phyloP scores from a whole-genome alignment of 2,888 invertebrate species.

The Carterocephalus palaemon region DNA sequence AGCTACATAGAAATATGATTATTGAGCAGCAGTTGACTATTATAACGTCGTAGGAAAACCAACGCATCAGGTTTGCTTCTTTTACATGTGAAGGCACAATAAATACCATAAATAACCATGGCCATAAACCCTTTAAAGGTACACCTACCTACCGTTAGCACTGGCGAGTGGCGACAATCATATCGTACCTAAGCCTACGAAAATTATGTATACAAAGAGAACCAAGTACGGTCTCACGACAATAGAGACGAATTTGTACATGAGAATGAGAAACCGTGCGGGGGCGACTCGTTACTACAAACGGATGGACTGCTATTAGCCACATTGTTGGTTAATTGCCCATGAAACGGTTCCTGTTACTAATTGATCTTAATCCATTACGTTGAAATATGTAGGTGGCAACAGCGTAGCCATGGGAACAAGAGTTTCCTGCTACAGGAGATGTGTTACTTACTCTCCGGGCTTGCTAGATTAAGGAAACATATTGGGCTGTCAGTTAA shows the following conservation, averaged over 20 bases:
- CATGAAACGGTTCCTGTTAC: conserved; percentile 47
- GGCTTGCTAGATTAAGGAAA: too few species aligned
- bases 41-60: too few species aligned
- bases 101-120: conserved; percentile 5
- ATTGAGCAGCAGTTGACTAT: too few species aligned
- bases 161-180: conserved; percentile 29
- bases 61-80: background rate
- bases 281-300: conserved; percentile 40
- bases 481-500: too few species aligned
- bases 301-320: conserved; percentile 26
- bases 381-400: conserved; percentile 26
- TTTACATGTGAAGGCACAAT: background rate
- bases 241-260: conserved; percentile 39
- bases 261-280: conserved; percentile 57
- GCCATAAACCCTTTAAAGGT: conserved; percentile 30
- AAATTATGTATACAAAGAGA: conserved; percentile 34
- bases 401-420: conserved; percentile 13
- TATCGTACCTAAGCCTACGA: conserved; percentile 31
- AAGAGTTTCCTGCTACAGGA: conserved; percentile 2
- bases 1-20: too few species aligned
- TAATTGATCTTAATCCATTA: conserved; percentile 53
- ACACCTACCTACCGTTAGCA: conserved; percentile 61
- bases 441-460: too few species aligned
- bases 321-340: conserved; percentile 43
- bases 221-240: conserved; percentile 6